A percentile compares a stretch with the other conserved stretches of the same genome.
Evolutionary conservation across 35 echinoderm and acorn worm species (phyloP).

Genomic region (Strongylocentrotus purpuratus): DNA sequence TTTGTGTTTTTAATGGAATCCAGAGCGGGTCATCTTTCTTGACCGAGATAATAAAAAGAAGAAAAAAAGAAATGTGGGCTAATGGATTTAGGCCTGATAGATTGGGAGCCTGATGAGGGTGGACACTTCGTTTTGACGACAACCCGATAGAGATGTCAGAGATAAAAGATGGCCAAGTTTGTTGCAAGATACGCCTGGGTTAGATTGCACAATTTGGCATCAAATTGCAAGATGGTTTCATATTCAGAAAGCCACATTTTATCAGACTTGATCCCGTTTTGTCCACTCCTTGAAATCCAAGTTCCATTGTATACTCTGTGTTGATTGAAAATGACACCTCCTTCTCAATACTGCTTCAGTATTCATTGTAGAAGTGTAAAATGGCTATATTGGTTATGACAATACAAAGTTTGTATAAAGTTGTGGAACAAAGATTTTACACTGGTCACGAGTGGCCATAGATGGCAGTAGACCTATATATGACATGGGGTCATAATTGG

Average conservation of each 20-base stretch:
- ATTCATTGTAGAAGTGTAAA: no score
- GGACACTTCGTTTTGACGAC: neutral
- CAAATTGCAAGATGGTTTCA: neutral
- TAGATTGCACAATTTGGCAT: neutral
- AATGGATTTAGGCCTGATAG: neutral
- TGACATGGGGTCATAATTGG: neutral
- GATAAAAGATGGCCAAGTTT: neutral
- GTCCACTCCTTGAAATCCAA: neutral
- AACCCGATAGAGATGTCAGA: neutral
- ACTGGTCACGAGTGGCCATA: neutral
- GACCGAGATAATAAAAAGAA: neutral
- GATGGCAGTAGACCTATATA: neutral
- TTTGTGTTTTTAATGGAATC: neutral
- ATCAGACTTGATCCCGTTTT: neutral
- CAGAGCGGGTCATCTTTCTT: neutral
- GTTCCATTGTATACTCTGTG: neutral
- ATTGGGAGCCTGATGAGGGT: neutral
- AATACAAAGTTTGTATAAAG: neutral
- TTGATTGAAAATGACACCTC: neutral
- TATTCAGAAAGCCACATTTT: neutral
- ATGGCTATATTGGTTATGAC: neutral
- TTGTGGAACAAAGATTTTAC: neutral
- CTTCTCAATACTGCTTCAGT: neutral
- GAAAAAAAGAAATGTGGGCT: neutral
- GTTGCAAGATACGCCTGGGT: neutral